phyloP scores from a whole-genome alignment of 2,113 vertebrate genomes.

The Phyllostomus discolor region DNA sequence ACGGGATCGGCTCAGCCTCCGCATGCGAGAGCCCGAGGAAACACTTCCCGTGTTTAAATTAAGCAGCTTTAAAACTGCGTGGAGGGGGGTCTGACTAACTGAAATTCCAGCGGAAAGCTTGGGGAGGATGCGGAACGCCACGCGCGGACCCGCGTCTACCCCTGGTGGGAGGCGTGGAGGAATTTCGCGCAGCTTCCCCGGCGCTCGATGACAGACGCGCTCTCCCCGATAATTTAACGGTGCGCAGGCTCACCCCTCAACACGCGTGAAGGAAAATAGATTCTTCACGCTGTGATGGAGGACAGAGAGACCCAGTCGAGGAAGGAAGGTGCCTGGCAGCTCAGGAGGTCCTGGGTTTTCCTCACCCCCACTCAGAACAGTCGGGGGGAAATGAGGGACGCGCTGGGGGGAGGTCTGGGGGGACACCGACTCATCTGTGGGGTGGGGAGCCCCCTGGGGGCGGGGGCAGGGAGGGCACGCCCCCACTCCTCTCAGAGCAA shows the following conservation, averaged over 20 bases:
- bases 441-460: not conserved
- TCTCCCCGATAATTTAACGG: slow-evolving; percentile 55
- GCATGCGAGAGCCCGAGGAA: slow-evolving; percentile 58
- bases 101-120: slow-evolving; percentile 51
- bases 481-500: not conserved
- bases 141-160: slow-evolving; percentile 32
- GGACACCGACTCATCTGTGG: not conserved
- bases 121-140: slow-evolving; percentile 1
- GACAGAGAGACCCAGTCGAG: not conserved
- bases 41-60: slow-evolving; percentile 66
- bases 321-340: not conserved
- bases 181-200: slow-evolving; percentile 50
- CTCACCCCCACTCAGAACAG: not conserved
- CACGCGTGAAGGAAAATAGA: slow-evolving; percentile 37
- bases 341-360: not conserved
- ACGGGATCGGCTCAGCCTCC: slow-evolving; percentile 52
- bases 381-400: not conserved
- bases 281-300: not conserved
- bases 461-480: not conserved
- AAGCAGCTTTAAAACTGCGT: slow-evolving; percentile 55
- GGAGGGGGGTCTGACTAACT: slow-evolving; percentile 54
- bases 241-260: slow-evolving; percentile 57
- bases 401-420: not conserved
- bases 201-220: slow-evolving; percentile 49
- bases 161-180: slow-evolving; percentile 52